Conservation (phyloP, 2,888 invertebrate species). For the Luperina nickerlii region DNA sequence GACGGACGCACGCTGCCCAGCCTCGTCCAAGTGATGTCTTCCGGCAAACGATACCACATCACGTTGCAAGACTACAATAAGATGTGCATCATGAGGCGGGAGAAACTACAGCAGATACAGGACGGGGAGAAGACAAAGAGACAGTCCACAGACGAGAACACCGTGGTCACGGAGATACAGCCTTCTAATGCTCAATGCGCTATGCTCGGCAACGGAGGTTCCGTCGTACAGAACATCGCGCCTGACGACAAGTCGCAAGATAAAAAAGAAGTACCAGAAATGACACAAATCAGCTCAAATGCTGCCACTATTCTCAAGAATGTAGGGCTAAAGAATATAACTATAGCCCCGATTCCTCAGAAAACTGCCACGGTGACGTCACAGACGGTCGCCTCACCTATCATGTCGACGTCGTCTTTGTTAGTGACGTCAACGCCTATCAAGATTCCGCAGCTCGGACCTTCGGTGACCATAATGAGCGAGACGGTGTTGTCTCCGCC, state of each 20-base stretch:
- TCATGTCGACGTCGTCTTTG: slow-evolving; percentile 77
- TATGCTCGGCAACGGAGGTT: slow-evolving; percentile 84
- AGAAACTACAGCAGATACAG: slow-evolving; percentile 91
- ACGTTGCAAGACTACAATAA: slow-evolving; percentile 95
- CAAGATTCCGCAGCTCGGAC: slow-evolving; percentile 80
- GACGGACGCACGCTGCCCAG: slow-evolving; percentile 91
- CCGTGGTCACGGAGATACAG: slow-evolving; percentile 83
- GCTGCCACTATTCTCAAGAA: slow-evolving; percentile 87
- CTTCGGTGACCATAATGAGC: slow-evolving; percentile 80
- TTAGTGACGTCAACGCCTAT: slow-evolving; percentile 79
- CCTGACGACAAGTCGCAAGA: slow-evolving; percentile 74
- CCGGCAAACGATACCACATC: slow-evolving; percentile 95
- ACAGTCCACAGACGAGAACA: slow-evolving; percentile 72
- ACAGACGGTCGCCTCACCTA: slow-evolving; percentile 71
- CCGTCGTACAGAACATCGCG: slow-evolving; percentile 77
- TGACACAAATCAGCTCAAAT: slow-evolving; percentile 77
- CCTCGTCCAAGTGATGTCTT: slow-evolving; percentile 93
- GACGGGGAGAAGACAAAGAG: slow-evolving; percentile 80
- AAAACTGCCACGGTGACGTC: slow-evolving; percentile 85
- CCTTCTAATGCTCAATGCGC: slow-evolving; percentile 73
- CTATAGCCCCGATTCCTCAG: slow-evolving; percentile 86
- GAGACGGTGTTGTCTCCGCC: slow-evolving; percentile 76
- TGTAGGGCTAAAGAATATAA: slow-evolving; percentile 88
- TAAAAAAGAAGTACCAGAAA: slow-evolving; percentile 73
- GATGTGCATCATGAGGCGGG: slow-evolving; percentile 93